Percentiles rank a stretch among this genome's conserved stretches.
Conservation (phyloP, 2,113 vertebrate species). For the Clarias batrachus region DNA sequence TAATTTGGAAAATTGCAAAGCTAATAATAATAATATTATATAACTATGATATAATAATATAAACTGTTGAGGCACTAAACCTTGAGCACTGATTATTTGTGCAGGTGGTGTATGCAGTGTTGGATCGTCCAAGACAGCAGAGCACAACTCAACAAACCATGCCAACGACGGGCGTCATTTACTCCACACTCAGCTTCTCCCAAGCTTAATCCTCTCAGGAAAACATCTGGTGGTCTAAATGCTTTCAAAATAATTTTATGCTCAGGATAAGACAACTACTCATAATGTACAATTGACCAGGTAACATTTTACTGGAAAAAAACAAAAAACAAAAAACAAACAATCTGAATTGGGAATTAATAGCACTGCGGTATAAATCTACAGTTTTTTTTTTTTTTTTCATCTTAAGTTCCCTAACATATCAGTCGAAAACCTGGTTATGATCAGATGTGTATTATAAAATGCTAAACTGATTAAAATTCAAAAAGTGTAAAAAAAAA, state of each 20-base stretch:
- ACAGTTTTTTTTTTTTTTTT: neutral
- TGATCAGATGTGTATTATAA: neutral
- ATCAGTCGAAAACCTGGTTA: neutral
- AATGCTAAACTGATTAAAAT: neutral
- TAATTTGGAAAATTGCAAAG: neutral
- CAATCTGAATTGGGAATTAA: neutral
- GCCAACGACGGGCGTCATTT: constrained; percentile 43
- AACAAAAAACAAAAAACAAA: neutral
- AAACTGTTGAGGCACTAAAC: neutral
- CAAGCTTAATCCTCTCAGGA: constrained; percentile 26
- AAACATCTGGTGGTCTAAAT: neutral
- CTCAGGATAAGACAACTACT: neutral
- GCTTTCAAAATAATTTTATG: neutral
- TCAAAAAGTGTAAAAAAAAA: neutral
- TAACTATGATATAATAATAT: neutral
- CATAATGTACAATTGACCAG: neutral
- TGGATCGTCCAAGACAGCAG: constrained; percentile 42
- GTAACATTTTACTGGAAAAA: neutral
- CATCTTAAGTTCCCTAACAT: neutral
- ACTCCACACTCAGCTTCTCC: constrained; percentile 62
- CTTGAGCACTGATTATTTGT: constrained; percentile 9
- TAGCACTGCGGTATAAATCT: neutral
- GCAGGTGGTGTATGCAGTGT: constrained; percentile 67
- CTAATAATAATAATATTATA: neutral
- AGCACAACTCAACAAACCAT: neutral